A percentile compares a stretch with the other conserved stretches of the same genome.
Conservation (phyloP, 2,113 vertebrate genomes). For the Emydura subglobosa region DNA sequence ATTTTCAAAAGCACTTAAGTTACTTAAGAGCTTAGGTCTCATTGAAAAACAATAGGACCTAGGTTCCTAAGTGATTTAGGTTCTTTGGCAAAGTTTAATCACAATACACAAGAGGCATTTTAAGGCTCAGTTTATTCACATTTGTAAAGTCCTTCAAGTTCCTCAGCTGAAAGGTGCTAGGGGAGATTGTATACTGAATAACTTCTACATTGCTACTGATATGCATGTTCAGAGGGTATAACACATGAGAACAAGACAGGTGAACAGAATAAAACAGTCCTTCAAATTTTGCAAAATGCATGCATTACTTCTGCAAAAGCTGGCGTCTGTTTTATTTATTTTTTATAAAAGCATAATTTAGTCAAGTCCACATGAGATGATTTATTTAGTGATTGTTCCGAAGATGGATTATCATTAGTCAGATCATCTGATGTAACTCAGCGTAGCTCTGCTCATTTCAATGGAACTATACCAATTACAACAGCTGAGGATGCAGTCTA, state of each 20-base stretch:
- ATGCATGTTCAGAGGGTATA: background rate
- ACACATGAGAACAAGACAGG: background rate
- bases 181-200: conserved; percentile 30
- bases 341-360: background rate
- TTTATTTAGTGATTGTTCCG: background rate
- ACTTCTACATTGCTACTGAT: background rate
- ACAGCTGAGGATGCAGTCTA: background rate
- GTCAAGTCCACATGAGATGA: background rate
- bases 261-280: background rate
- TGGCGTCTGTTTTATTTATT: background rate
- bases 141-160: background rate
- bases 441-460: background rate
- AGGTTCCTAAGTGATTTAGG: background rate
- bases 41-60: background rate
- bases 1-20: background rate
- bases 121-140: background rate
- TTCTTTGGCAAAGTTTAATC: background rate
- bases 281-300: background rate
- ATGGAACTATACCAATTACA: background rate
- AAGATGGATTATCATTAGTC: background rate
- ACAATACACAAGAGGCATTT: background rate
- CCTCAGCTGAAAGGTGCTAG: background rate
- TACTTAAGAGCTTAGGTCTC: background rate
- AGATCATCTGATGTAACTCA: background rate
- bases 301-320: conserved; percentile 26